Evolutionary conservation across 1,140 invertebrate genomes (phyloP), one percentile per base, ranked within the genome.

Genomic region (Liolophura sinensis): DNA sequence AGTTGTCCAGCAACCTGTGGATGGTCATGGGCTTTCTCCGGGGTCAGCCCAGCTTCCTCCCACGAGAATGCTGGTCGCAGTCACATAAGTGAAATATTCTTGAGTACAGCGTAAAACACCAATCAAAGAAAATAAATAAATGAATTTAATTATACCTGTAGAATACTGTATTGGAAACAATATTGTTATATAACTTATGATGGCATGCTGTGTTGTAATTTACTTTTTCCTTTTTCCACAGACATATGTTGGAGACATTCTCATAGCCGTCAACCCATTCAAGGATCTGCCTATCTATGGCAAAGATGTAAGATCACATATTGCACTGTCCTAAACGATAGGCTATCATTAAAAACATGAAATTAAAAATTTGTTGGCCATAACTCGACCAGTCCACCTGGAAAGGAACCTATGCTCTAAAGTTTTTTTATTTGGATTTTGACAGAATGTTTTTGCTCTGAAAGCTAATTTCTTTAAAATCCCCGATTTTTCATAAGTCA

Each of bases 221-320:
- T 5, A 54, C 7, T 24, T 40, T 40, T 40, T 49, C 5, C 60
- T 60, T 66, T 48, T 64, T 27, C 76, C 76, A 47, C 74, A 82
- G 80, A 94, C 93, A 0, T 94, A 94, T 74, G 93, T 95, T 71
- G 93, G 93, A 11, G 93, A 94, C 79, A 93, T 94, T 73, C 81
- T 94, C 9, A 87, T 95, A 7, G 92, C 92, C n/a, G 89, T 94
- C 0, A 94, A 95, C 85, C 93, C 93, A 6, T 94, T 93, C 80
- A 88, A 88, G 31, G 89, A 92, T 78, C 82, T 93, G 27, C 89
- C 89, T 57, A 88, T 94, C 24, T 94, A 94, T 80, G 90, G 89
- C 0, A 86, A 89, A 67, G 86, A 89, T 73, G 92, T 93, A 82
- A 72, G 72, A 58, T 49, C 22, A 54, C 22, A 52, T 46, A 6